Evolutionary conservation across 2,797 vertebrate species (phyloP).

Genomic region (Rhinella marina): DNA sequence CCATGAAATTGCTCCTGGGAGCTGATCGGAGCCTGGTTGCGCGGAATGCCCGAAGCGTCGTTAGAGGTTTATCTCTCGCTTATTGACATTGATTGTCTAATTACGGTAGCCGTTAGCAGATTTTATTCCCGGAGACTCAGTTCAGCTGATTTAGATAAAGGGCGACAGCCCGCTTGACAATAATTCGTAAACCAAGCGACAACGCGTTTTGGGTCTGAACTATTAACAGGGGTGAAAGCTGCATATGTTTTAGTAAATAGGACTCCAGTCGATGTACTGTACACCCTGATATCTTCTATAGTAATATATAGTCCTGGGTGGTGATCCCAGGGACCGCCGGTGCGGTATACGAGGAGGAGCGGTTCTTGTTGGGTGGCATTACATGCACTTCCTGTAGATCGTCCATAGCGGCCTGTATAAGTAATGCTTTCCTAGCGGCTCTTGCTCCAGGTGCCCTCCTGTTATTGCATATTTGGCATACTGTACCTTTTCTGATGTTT

Average conservation of each 20-base stretch:
- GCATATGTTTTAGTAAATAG: not conserved
- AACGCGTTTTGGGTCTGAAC: not conserved
- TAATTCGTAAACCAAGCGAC: not conserved
- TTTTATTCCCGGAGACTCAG: constrained; percentile 24
- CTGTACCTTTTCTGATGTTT: not conserved
- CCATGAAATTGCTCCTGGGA: constrained; percentile 46
- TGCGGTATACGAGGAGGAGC: no score
- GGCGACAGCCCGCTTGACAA: not conserved
- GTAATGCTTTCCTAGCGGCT: no score
- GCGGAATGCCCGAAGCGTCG: constrained; percentile 27
- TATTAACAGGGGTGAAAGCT: not conserved
- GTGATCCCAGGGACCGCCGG: not conserved
- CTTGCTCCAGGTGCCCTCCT: no score
- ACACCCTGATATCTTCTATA: not conserved
- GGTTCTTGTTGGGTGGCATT: not conserved
- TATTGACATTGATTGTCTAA: constrained; percentile 49
- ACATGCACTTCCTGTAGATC: not conserved
- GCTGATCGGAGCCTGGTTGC: constrained; percentile 8
- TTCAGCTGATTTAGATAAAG: constrained; percentile 11
- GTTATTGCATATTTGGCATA: no score
- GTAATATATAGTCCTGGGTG: not conserved
- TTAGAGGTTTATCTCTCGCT: constrained; percentile 41
- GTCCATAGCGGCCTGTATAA: no score
- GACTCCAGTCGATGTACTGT: not conserved
- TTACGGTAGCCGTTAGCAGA: constrained; percentile 18